Base-by-base conservation (phyloP, 1,140 invertebrate genomes). In the Drosophila nikananu region DNA sequence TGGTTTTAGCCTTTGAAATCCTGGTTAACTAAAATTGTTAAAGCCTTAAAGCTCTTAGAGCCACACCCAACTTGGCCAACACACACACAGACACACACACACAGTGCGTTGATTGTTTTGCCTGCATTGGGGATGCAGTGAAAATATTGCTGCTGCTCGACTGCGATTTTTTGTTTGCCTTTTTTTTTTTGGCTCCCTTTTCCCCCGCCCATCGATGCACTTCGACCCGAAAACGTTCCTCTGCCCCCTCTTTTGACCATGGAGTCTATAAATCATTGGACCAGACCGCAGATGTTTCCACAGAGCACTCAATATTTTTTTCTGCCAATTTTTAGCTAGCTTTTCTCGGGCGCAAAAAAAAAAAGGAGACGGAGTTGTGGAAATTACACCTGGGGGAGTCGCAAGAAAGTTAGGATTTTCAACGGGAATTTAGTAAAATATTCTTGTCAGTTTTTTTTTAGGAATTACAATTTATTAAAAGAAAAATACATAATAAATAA, bases 101-200 rank as follows among this genome's bases (percentile, higher is more conserved):
- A 55, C 15, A 48, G 63, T 58, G 27, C 41, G 37, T 77, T 30
- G 52, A 59, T 59, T 66, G 61, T 75, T 75, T 75, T 73, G 63
- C 68, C 51, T 55, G 72, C 49, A 75, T 75, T 44, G 61, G 61
- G 37, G 52, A 77, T 66, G 55, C 74, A 75, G 72, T 59, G 54
- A 75, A 77, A 77, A 75, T 75, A 75, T 65, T 65, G 60, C 58
- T 65, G 60, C 64, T 75, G 35, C 61, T 37, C 21, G 12, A 52
- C 54, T 75, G 35, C 32, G 48, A 75, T 59, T 73, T 76, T 73
- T 73, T 75, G 57, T 57, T 49, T 73, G 41, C 49, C 41, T 42
- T 63, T n/a, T n/a, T 48, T 48, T 44, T 21, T 17, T 25, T 6
- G 4, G 21, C 15, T 17, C 6, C 21, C 19, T 19, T 64, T 35